A percentile compares a stretch with the other conserved stretches of the same genome.
Conservation (phyloP, 2,113 vertebrate genomes). For the Lepus europaeus region DNA sequence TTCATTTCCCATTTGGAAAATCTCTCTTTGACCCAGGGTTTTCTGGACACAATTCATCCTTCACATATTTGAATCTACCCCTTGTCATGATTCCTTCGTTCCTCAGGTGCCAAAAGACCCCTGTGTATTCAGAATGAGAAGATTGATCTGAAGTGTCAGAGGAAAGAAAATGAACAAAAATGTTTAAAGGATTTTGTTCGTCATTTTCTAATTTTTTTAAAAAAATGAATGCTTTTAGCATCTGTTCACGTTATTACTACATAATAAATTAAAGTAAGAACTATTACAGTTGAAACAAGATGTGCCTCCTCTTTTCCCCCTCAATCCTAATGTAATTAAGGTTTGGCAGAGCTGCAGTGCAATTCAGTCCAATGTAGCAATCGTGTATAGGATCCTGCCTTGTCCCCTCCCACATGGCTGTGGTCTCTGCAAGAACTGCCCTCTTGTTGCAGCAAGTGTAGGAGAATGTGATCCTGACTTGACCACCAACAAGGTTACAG, state of each 20-base stretch:
- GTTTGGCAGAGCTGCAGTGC: not conserved
- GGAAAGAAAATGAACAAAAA: conserved; percentile 51
- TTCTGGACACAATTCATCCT: conserved; percentile 74
- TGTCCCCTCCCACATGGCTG: not conserved
- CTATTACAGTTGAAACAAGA: conserved; percentile 35
- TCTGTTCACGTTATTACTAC: conserved; percentile 60
- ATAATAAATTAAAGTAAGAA: conserved; percentile 70
- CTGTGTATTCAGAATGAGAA: conserved; percentile 62
- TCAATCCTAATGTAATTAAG: conserved; percentile 60
- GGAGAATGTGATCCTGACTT: not conserved
- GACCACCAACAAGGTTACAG: not conserved
- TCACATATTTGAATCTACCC: conserved; percentile 62
- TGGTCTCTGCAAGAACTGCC: not conserved
- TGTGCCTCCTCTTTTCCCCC: conserved; percentile 23
- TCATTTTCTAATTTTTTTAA: conserved; percentile 42
- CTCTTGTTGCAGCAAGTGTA: not conserved
- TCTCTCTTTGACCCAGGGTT: conserved; percentile 62
- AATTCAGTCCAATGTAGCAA: conserved; percentile 34
- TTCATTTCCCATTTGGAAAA: conserved; percentile 78
- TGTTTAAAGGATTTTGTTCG: conserved; percentile 49
- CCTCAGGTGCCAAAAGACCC: conserved; percentile 46
- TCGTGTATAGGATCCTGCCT: not conserved
- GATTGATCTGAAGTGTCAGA: conserved; percentile 37
- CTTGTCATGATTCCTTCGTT: conserved; percentile 65
- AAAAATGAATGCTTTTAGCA: conserved; percentile 46